These are phyloP conservation scores for Conchocele bisecta DNA, from an alignment of 2,888 invertebrate species.

Conservation along the genomic window DNA sequence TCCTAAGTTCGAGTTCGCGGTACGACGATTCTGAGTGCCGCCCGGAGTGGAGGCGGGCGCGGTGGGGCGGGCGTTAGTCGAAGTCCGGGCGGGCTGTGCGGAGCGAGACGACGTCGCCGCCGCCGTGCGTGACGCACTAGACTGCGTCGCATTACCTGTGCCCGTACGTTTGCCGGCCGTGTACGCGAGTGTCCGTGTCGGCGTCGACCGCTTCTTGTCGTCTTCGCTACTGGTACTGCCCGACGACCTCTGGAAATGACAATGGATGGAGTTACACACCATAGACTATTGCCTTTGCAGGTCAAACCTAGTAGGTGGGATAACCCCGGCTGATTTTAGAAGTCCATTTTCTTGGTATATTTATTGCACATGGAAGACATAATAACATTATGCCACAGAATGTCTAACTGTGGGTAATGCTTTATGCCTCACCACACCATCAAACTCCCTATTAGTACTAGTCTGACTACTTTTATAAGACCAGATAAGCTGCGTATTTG, in stretches of 20 bases:
- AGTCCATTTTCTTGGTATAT: too few species aligned
- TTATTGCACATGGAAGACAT: too few species aligned
- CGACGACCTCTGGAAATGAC: constrained; percentile 50
- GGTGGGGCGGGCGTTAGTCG: constrained; percentile 21
- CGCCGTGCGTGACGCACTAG: constrained; percentile 21
- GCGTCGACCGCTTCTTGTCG: constrained; percentile 54
- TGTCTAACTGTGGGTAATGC: too few species aligned
- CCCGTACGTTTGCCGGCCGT: constrained; percentile 46
- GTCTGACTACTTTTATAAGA: too few species aligned
- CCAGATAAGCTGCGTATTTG: too few species aligned
- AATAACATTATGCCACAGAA: too few species aligned
- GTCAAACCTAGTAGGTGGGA: too few species aligned
- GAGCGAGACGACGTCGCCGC: constrained; percentile 16
- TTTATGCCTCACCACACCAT: too few species aligned
- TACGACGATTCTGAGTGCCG: not conserved
- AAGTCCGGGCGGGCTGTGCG: not conserved
- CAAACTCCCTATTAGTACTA: too few species aligned
- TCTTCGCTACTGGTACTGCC: constrained; percentile 60
- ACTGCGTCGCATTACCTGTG: constrained; percentile 50
- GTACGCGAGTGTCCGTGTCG: constrained; percentile 34
- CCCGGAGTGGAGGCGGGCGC: constrained; percentile 8
- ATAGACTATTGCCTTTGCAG: too few species aligned
- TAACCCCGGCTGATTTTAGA: too few species aligned
- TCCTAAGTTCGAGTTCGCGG: not conserved
- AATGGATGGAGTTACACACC: too few species aligned